Conservation (phyloP, 2,797 vertebrate genomes). For the Channa striata region DNA sequence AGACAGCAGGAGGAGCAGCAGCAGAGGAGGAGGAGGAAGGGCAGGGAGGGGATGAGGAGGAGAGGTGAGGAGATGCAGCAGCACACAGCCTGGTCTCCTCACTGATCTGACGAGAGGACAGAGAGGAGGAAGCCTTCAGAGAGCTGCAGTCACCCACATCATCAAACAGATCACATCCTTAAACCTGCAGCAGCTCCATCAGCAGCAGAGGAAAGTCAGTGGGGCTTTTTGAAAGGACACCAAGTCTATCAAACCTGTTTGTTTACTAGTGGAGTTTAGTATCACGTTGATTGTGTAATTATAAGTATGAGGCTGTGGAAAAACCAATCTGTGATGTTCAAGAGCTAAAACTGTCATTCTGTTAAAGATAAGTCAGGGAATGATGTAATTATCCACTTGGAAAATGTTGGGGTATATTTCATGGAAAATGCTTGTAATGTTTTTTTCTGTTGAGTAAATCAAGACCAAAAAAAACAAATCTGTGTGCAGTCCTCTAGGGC, state of each 20-base stretch:
- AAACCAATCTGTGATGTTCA: background rate
- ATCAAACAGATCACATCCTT: conserved; percentile 27
- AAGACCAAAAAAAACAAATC: too few species aligned
- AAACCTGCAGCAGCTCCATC: conserved; percentile 31
- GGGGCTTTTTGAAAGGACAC: too few species aligned
- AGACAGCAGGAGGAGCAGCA: conserved; percentile 85
- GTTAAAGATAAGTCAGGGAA: too few species aligned
- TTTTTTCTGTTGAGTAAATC: too few species aligned
- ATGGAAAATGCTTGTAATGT: too few species aligned
- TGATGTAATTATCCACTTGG: too few species aligned
- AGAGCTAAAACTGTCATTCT: background rate
- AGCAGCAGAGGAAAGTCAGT: conserved; percentile 16
- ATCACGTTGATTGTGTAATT: background rate
- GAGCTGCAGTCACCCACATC: conserved; percentile 44
- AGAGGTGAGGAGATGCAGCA: conserved; percentile 84
- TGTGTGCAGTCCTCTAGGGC: too few species aligned
- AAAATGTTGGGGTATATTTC: too few species aligned
- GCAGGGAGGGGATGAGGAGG: conserved; percentile 79
- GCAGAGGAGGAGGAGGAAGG: conserved; percentile 82
- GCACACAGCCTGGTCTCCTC: conserved; percentile 90
- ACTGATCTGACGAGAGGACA: conserved; percentile 91
- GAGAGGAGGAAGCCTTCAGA: conserved; percentile 69
- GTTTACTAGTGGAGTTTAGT: too few species aligned
- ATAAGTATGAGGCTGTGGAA: background rate
- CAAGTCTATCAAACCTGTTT: background rate